Evolutionary conservation across 2,797 vertebrate genomes (phyloP).

Genomic region (Hylomyscus alleni): DNA sequence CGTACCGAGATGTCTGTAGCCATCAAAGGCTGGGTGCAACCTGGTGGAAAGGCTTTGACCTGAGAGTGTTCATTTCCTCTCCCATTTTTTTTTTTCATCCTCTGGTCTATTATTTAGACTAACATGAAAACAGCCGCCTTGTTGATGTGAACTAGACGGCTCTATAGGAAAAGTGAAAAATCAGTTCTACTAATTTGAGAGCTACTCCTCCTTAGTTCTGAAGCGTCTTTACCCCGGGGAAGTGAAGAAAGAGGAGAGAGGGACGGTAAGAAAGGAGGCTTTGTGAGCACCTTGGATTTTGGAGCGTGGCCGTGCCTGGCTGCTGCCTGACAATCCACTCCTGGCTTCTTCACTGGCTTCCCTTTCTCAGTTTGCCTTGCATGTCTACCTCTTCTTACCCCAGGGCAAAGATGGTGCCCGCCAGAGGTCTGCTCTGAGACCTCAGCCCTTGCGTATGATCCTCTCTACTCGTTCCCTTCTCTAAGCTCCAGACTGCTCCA

Average conservation of each 20-base stretch:
- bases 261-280: not conserved
- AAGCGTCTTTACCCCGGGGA: not conserved
- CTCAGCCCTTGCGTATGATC: not conserved
- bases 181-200: slow-evolving; percentile 22
- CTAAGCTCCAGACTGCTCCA: not conserved
- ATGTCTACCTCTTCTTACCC: not conserved
- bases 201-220: not conserved
- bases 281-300: slow-evolving; percentile 18
- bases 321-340: not conserved
- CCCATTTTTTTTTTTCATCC: not conserved
- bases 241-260: not conserved
- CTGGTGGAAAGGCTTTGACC: not conserved
- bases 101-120: not conserved
- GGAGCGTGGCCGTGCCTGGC: not conserved
- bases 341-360: not conserved
- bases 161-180: not conserved
- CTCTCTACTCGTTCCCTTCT: not conserved
- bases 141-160: not conserved
- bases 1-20: not conserved
- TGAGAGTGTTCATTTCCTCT: not conserved
- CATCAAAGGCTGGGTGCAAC: not conserved
- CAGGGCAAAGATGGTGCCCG: not conserved
- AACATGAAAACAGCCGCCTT: not conserved
- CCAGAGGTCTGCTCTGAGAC: not conserved
- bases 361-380: not conserved